Evolutionary conservation across 1,140 invertebrate species (phyloP), one percentile per base, ranked within the genome.

Genomic region (Drosophila lacteicornis): DNA sequence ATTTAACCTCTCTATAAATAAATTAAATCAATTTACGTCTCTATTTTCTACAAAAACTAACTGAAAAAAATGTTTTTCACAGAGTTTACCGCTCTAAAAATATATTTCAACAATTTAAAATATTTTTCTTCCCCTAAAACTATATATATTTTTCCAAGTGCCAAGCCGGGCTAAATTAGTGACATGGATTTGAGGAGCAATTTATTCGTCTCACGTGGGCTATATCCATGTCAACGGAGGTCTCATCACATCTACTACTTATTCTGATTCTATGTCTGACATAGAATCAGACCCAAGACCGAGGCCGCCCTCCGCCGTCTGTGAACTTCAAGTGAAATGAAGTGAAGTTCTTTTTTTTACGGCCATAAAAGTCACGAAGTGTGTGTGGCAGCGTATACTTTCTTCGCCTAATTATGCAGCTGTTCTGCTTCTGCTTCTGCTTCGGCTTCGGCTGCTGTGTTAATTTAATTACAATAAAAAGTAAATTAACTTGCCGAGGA

Each of bases 381-480:
- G 79, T 70, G 61, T 67, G 80, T 57, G 67, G 71, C 27, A 43
- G 61, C 40, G 49, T 9, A 38, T 79, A 90, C 84, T 87, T 87
- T 87, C 84, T 90, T 88, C 68, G 67, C 63, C 81, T 87, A 87
- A 87, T 87, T 87, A 87, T 87, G 84, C 84, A 65, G 79, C 81
- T 81, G 75, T 85, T 79, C 77, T 88, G 66, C 60, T 80, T 65
- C 67, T 75, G 65, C 13, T 53, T 38, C 61, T 49, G 47, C 75
- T 15, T 51, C 49, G 43, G 42, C 50, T 82, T 51, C 49, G 43
- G 42, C 50, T 82, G 78, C 78, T 85, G 86, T 79, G 71, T 90
- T 90, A 85, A 90, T 90, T 90, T 75, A 90, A 90, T 90, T 90
- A 90, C 46, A 88, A 90, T 88, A 88, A 88, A 85, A 82, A 77